Evolutionary conservation across 2,888 invertebrate species (phyloP).

Genomic region (Pedicia rivosa): DNA sequence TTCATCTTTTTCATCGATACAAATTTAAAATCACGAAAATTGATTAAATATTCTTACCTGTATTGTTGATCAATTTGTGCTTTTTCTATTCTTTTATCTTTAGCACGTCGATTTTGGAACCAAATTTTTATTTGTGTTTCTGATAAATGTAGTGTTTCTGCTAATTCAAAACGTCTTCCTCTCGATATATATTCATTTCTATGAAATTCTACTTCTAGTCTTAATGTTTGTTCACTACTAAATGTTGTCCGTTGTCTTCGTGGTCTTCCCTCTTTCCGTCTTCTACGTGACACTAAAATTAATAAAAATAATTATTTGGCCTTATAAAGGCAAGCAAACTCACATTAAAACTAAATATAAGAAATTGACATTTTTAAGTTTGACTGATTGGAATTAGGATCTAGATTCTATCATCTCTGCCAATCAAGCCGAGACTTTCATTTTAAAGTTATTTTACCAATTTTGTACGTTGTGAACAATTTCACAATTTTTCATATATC

Average conservation of each 20-base stretch:
- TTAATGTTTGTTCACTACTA: slow-evolving; percentile 81
- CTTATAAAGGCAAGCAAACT: neutral
- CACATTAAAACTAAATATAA: neutral
- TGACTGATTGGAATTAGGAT: too few relatives aligned
- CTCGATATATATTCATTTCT: slow-evolving; percentile 85
- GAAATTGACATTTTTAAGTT: too few relatives aligned
- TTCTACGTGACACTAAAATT: slow-evolving; percentile 58
- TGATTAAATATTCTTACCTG: slow-evolving; percentile 46
- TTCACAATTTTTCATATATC: too few relatives aligned
- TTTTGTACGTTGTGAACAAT: too few relatives aligned
- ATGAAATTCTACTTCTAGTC: slow-evolving; percentile 82
- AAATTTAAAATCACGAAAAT: too few relatives aligned
- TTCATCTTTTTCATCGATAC: too few relatives aligned
- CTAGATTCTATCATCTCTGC: too few relatives aligned
- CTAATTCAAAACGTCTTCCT: slow-evolving; percentile 63
- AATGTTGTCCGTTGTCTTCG: slow-evolving; percentile 87
- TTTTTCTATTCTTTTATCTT: slow-evolving; percentile 91
- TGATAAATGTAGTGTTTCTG: slow-evolving; percentile 47
- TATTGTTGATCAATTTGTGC: slow-evolving; percentile 91
- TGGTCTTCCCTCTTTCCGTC: slow-evolving; percentile 74
- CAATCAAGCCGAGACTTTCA: too few relatives aligned
- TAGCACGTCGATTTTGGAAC: slow-evolving; percentile 91
- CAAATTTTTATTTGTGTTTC: slow-evolving; percentile 78
- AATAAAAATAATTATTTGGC: neutral
- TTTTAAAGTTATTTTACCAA: too few relatives aligned